Percentiles rank a stretch among this genome's conserved stretches.
phyloP scores from a whole-genome alignment of 2,113 vertebrate species.

The Galeopterus variegatus region DNA sequence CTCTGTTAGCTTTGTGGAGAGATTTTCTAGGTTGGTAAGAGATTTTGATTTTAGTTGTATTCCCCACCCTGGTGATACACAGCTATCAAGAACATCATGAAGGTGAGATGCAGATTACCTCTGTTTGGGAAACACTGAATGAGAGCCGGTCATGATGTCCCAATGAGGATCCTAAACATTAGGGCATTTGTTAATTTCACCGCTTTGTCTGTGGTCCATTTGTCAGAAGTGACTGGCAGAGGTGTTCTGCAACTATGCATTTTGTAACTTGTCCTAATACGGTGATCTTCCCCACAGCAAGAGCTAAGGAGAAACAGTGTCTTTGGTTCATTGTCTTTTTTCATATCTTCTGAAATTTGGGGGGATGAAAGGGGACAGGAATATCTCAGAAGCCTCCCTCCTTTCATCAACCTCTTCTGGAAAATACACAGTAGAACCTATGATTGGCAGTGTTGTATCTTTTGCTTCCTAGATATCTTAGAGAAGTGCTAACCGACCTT shows the following conservation, averaged over 20 bases:
- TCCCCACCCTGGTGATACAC: not conserved
- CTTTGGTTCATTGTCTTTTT: not conserved
- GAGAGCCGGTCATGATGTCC: not conserved
- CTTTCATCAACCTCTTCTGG: too few relatives aligned
- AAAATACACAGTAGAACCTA: not conserved
- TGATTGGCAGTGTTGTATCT: rapidly evolving
- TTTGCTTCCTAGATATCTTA: not conserved
- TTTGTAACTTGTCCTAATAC: rapidly evolving
- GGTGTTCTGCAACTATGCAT: too few relatives aligned
- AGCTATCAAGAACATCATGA: not conserved
- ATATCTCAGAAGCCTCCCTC: not conserved
- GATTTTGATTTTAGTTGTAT: not conserved
- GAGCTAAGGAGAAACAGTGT: rapidly evolving
- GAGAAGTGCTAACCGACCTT: not conserved
- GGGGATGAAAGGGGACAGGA: not conserved
- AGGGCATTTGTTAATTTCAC: too few relatives aligned
- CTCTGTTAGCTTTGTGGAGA: not conserved
- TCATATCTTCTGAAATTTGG: not conserved
- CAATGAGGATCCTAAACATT: not conserved
- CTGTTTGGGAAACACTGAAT: not conserved
- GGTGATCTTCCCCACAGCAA: not conserved
- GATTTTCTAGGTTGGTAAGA: not conserved
- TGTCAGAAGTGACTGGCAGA: not conserved
- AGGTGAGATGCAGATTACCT: not conserved
- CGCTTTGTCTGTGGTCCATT: not conserved